Base-by-base conservation (phyloP, 2,113 vertebrate species). In the Passer montanus region DNA sequence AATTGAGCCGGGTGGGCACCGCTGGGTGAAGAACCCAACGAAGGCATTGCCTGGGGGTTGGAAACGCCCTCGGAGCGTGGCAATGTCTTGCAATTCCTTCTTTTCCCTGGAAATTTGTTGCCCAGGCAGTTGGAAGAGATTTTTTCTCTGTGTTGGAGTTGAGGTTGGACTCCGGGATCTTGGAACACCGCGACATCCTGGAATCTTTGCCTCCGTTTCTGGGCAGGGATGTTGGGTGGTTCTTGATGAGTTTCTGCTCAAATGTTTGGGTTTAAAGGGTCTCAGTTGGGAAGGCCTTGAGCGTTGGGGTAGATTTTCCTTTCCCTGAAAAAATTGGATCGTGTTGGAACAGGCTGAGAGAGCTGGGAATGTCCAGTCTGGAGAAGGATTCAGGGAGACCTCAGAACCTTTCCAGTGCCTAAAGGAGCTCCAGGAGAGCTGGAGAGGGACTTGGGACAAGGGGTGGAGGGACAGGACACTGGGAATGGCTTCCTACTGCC, bases 141-240 rank as follows among this genome's bases (percentile, higher is more conserved):
- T 41, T 52, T 37, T 37, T 19, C 9, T 69, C 2, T 0, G 52
- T 24, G 5, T 39, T 55, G 50, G n/a, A 19, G 30, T n/a, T n/a
- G 28, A 37, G 52, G 9, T 60, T 1, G 4, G 30, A 2, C 2
- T 63, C 19, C 0, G 0, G 20, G 23, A 30, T 44, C 58, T 63
- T 1, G 13, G 28, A 41, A 20, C 0, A 3, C 14, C 2, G 0
- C 1, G 0, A 13, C 15, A 2, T 15, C 26, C 2, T 0, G 15
- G 56, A 39, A 12, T 46, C 21, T 35, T 23, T 15, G 19, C 28
- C 10, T 90, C 7, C 0, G 1, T 28, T 39, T 58, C 16, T 49
- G 39, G 31, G 26, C 43, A 4, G 19, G 68, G 43, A 9, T 19
- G 3, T 9, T 28, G 33, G 33, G 8, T 20, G 26, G 31, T 39